A percentile compares a stretch with the other conserved stretches of the same genome.
Conservation (phyloP, 30 jellyfish, hydroid and myxozoan genomes). For the Chironex yamaguchii region DNA sequence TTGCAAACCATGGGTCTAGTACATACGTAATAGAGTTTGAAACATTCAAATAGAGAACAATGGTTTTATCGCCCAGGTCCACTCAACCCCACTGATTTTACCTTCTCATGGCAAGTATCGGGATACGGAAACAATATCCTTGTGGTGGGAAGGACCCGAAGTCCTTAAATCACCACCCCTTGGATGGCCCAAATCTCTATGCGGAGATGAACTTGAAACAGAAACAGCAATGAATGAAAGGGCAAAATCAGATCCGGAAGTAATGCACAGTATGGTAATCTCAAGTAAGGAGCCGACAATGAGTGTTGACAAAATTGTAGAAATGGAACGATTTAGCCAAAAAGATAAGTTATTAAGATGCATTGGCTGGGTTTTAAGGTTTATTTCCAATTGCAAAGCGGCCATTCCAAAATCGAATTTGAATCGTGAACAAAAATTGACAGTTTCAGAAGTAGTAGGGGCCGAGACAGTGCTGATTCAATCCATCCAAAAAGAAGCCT, state of each 20-base stretch:
- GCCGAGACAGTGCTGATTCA: conserved; percentile 16
- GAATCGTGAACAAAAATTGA: not conserved
- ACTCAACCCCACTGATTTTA: conserved; percentile 34
- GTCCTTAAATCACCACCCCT: not conserved
- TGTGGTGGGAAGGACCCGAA: conserved; percentile 61
- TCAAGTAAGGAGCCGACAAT: not conserved
- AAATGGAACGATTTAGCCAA: conserved; percentile 23
- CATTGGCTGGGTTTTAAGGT: conserved; percentile 30
- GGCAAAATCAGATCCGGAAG: conserved; percentile 29
- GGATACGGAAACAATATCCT: not conserved
- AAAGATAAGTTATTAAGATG: conserved; percentile 15
- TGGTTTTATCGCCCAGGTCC: conserved; percentile 44
- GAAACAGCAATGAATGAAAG: conserved; percentile 39
- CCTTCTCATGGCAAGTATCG: conserved; percentile 45
- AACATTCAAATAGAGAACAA: conserved; percentile 30
- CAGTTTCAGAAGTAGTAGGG: conserved; percentile 7
- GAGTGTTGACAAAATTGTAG: conserved; percentile 11
- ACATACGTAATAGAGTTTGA: conserved; percentile 19
- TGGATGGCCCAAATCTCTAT: conserved; percentile 57
- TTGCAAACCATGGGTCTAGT: conserved; percentile 26
- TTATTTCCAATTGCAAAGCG: conserved; percentile 8
- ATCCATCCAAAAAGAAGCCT: conserved; percentile 38
- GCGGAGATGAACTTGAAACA: conserved; percentile 4
- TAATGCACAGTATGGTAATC: conserved; percentile 33
- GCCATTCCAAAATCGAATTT: not conserved